Evolutionary conservation across 2,797 vertebrate genomes (phyloP), one percentile per base, ranked within the genome.

Genomic region (Acomys russatus): DNA sequence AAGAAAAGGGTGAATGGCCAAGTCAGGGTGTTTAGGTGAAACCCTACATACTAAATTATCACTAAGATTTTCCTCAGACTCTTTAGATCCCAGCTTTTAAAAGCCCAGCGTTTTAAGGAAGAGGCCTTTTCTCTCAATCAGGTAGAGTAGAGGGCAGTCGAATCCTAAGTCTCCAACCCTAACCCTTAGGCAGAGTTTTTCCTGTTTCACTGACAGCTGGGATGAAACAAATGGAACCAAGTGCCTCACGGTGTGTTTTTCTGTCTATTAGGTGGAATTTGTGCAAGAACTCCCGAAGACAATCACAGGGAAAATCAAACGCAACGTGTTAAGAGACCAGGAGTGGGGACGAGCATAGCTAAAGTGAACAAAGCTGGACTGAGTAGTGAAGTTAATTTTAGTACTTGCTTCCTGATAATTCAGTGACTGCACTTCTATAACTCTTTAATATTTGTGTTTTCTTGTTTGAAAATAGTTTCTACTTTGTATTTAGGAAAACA

Each of bases 281-380:
- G 99, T 99, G 94, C 94, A 99, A 85, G 97, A 99, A 86, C 98
- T 99, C 66, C 99, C 99, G 33, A 99, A 99, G 98, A 99, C 98
- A 0, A 96, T 98, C 85, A 98, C 98, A 74, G 99, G 99, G 56
- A 99, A 99, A 98, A 99, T 99, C 91, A 98, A 97, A 97, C 97
- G 98, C 97, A 98, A 98, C 6, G 95, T 98, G 94, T 95, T 99
- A 87, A 98, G 98, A 96, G 99, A 98, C 82, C 98, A 96, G 84
- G 99, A 99, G 96, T 99, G 98, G 99, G 97, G 97, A 70, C 88
- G 86, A 95, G 70, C 2, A 9, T 97, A 98, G 51, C 86, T 80
- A 51, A 63, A 0, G 51, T 90, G 80, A 54, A 64, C 56, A 20
- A 22, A 6, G 4, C 9, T 0, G 3, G 23, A 22, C 38, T 44